phyloP scores from a whole-genome alignment of 2,888 invertebrate species.

The Mactromeris polynyma region DNA sequence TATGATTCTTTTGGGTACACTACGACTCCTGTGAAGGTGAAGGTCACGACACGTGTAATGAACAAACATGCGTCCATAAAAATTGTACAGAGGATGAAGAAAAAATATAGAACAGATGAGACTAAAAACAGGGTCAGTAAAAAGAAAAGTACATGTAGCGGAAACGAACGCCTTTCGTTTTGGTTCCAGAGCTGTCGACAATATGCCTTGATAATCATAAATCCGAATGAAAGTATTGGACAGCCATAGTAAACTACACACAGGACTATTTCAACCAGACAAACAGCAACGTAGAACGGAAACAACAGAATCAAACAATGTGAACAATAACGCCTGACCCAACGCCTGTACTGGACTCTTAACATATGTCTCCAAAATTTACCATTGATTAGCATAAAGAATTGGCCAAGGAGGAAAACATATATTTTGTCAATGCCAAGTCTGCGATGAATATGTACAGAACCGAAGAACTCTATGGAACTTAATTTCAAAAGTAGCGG shows the following conservation, averaged over 20 bases:
- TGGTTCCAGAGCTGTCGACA: background rate
- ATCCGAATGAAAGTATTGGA: slow-evolving; percentile 53
- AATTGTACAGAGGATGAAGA: slow-evolving; percentile 68
- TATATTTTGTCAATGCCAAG: slow-evolving; percentile 57
- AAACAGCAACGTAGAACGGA: slow-evolving; percentile 53
- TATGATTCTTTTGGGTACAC: slow-evolving; percentile 64
- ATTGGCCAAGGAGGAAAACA: slow-evolving; percentile 46
- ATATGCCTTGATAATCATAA: slow-evolving; percentile 46
- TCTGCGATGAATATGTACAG: slow-evolving; percentile 33
- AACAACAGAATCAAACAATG: background rate
- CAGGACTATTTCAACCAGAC: slow-evolving; percentile 51
- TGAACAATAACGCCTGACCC: slow-evolving; percentile 6
- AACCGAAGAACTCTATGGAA: slow-evolving; percentile 48
- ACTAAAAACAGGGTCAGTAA: slow-evolving; percentile 19
- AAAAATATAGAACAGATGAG: background rate
- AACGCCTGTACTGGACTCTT: slow-evolving; percentile 45
- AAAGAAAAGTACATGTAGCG: background rate
- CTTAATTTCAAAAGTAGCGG: slow-evolving; percentile 8
- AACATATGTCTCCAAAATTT: slow-evolving; percentile 61
- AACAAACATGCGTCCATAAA: slow-evolving; percentile 69
- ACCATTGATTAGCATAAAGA: slow-evolving; percentile 64
- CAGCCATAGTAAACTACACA: slow-evolving; percentile 52
- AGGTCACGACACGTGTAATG: slow-evolving; percentile 54
- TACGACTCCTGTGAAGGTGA: slow-evolving; percentile 69
- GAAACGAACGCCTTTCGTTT: background rate